These are phyloP conservation scores for Bovichtus diacanthus DNA, from an alignment of 2,797 vertebrate genomes.

Conservation along the genomic window DNA sequence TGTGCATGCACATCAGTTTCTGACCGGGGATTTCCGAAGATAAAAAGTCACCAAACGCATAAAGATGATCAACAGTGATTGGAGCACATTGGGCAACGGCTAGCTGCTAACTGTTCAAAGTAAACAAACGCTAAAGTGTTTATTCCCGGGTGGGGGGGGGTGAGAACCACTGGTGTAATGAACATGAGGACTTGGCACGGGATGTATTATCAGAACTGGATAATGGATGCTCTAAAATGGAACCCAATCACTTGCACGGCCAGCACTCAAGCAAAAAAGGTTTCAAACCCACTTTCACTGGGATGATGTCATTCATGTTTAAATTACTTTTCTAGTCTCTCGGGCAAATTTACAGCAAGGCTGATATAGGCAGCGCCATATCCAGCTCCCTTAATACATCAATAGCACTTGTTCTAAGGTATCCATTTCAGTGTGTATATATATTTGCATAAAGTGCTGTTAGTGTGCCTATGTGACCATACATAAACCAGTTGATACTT, in stretches of 20 bases:
- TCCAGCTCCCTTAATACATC: slow-evolving; percentile 9
- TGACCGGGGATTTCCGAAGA: too few species aligned
- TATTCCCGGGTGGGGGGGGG: too few species aligned
- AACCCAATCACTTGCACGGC: neutral
- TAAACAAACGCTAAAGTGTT: too few species aligned
- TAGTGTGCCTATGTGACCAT: neutral
- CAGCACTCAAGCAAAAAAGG: neutral
- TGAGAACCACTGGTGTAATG: too few species aligned
- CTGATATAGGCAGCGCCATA: neutral
- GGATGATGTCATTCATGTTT: neutral
- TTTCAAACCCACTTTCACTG: accelerated
- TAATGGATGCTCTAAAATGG: neutral
- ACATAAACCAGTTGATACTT: neutral
- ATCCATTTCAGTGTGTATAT: neutral
- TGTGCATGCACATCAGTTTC: too few species aligned
- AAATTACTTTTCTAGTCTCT: neutral
- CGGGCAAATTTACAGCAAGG: neutral
- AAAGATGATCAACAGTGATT: too few species aligned
- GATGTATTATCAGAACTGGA: slow-evolving; percentile 6
- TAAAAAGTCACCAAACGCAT: too few species aligned
- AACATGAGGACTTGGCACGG: neutral
- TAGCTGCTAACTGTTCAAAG: too few species aligned
- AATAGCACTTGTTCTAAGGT: neutral
- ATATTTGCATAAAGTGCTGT: neutral
- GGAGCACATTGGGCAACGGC: too few species aligned